Evolutionary conservation across 2,113 vertebrate species (phyloP), one percentile per base, ranked within the genome.

Genomic region (Asarcornis scutulata): DNA sequence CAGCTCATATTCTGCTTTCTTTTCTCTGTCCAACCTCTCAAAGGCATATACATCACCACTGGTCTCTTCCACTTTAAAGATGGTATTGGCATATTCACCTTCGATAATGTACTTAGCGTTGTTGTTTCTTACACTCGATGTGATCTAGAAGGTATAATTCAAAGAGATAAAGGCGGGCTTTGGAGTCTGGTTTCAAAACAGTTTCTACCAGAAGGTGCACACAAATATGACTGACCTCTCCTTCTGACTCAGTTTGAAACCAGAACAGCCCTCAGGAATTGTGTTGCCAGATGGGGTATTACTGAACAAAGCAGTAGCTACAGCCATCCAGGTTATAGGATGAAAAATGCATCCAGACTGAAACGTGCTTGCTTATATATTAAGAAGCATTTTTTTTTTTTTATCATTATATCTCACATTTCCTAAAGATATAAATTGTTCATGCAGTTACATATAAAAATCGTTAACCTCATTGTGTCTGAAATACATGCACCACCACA

Each of bases 21-120:
- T 97, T 92, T 99, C 99, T 34, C 99, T 98, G 96, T 99, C 99
- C 84, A 99, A 96, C 78, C 96, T 95, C 91, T 97, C 98, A 10
- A 95, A 98, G 56, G 98, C 98, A 2, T 96, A 98, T 15, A 99
- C 97, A 3, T 99, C 98, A 52, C 99, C 99, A 0, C 97, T 98
- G 26, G 68, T 82, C 4, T 83, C 31, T 14, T 98, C 81, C n/a
- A 99, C 99, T 7, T 36, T 88, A 95, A 99, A 99, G 80, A 99
- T 97, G 73, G 89, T 97, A 86, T 98, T 97, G 2, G 98, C 99
- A 2, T 97, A 98, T 4, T 99, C 98, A 2, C 99, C 99, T 23
- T 92, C 69, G 15, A 99, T 98, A 22, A 95, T 89, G 34, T 98
- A 99, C 31, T 74, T 98, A 29, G 98, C 98, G 0, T 96, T 97